phyloP scores from a whole-genome alignment of 2,888 invertebrate genomes.

The Zootermopsis nevadensis region DNA sequence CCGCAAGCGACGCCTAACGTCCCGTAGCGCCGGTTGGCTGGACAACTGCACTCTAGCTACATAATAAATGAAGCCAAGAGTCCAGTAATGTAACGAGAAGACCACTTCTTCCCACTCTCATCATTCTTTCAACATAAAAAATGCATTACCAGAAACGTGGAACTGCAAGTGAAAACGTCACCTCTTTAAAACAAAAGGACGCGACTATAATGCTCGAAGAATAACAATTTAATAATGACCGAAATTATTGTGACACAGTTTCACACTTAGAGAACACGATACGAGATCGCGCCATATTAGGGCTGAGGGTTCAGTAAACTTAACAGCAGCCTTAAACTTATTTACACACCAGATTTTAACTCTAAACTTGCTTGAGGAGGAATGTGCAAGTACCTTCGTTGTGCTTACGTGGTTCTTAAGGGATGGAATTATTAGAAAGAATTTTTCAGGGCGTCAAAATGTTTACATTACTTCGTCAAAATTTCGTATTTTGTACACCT shows the following conservation, averaged over 20 bases:
- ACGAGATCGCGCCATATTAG: too few relatives aligned
- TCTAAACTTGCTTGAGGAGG: neutral
- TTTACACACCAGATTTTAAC: neutral
- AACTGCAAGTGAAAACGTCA: conserved; percentile 36
- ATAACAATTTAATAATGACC: conserved; percentile 37
- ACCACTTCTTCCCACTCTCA: conserved; percentile 22
- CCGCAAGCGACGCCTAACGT: conserved; percentile 27
- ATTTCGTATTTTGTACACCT: too few relatives aligned
- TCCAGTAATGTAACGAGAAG: conserved; percentile 34
- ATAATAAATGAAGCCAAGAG: conserved; percentile 42
- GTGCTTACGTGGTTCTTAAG: too few relatives aligned
- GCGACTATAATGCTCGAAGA: conserved; percentile 22
- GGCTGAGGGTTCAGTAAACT: neutral
- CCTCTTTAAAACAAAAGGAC: conserved; percentile 41
- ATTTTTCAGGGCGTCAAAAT: too few relatives aligned
- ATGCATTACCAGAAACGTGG: conserved; percentile 36
- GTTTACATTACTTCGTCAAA: too few relatives aligned
- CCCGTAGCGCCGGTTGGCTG: conserved; percentile 16
- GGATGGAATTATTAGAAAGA: too few relatives aligned
- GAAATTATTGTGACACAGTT: conserved; percentile 3
- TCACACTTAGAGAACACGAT: conserved; percentile 6
- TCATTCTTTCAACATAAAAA: conserved; percentile 35
- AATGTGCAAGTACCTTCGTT: neutral
- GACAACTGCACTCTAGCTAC: conserved; percentile 32
- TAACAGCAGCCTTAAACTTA: neutral